Evolutionary conservation across 2,888 invertebrate genomes (phyloP).

Genomic region (Pasiphila rectangulata): DNA sequence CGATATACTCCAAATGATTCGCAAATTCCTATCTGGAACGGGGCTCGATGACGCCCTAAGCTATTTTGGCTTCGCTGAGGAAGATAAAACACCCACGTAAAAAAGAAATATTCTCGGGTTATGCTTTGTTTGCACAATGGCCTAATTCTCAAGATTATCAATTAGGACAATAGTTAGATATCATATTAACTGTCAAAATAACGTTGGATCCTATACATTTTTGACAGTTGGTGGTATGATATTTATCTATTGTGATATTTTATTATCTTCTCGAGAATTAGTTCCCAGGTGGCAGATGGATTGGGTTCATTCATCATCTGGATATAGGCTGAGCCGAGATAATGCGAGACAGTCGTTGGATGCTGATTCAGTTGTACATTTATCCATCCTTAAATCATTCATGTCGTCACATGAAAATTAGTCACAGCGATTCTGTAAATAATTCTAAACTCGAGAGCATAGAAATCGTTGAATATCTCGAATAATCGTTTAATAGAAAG

Average conservation of each 20-base stretch:
- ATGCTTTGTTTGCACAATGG: constrained; percentile 42
- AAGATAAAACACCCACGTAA: constrained; percentile 62
- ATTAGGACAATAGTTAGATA: too few species aligned
- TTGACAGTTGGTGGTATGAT: too few species aligned
- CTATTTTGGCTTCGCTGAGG: constrained; percentile 58
- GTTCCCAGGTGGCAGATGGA: constrained; percentile 52
- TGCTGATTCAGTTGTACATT: background rate
- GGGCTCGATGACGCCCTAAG: constrained; percentile 62
- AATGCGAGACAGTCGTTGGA: background rate
- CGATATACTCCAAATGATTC: constrained; percentile 59
- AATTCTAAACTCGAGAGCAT: too few species aligned
- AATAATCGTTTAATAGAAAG: too few species aligned
- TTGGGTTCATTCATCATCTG: constrained; percentile 40
- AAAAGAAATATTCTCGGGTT: constrained; percentile 41
- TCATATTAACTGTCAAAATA: too few species aligned
- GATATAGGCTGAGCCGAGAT: background rate
- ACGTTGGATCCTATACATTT: too few species aligned
- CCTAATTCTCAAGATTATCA: too few species aligned
- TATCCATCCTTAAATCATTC: background rate
- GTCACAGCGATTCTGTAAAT: too few species aligned
- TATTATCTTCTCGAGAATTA: too few species aligned
- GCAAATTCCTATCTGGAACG: constrained; percentile 68
- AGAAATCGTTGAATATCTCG: too few species aligned
- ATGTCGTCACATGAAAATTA: too few species aligned
- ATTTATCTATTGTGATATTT: too few species aligned